Conservation (phyloP, 2,797 vertebrate genomes). For the Scyliorhinus canicula region DNA sequence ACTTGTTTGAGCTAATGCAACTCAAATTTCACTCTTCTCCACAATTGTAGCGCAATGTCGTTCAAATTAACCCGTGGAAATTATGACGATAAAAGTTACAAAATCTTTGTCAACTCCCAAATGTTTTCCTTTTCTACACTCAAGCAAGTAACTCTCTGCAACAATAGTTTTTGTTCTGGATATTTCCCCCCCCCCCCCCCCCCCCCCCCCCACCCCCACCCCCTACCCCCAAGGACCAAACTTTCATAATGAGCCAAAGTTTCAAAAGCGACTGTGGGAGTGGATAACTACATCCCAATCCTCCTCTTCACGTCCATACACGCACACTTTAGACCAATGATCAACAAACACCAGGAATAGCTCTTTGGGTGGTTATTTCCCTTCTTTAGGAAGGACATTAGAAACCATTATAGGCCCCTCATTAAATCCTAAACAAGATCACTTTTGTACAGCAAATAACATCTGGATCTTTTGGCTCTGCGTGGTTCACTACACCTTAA, state of each 20-base stretch:
- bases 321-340: neutral
- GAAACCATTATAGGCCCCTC: neutral
- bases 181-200: too few relatives aligned
- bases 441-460: neutral
- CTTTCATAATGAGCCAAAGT: neutral
- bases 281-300: neutral
- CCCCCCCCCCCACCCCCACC: too few relatives aligned
- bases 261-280: neutral
- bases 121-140: neutral
- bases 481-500: neutral
- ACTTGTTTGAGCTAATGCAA: neutral
- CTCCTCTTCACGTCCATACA: neutral
- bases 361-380: neutral
- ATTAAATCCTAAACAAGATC: neutral
- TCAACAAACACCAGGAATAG: neutral
- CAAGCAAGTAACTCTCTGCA: neutral
- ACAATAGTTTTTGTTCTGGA: neutral
- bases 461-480: neutral
- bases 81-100: neutral
- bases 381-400: neutral
- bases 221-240: neutral
- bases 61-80: neutral
- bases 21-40: neutral
- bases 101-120: neutral
- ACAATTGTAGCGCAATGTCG: neutral